Conservation (phyloP, 2,113 vertebrate species). For the Melanostigma gelatinosum region DNA sequence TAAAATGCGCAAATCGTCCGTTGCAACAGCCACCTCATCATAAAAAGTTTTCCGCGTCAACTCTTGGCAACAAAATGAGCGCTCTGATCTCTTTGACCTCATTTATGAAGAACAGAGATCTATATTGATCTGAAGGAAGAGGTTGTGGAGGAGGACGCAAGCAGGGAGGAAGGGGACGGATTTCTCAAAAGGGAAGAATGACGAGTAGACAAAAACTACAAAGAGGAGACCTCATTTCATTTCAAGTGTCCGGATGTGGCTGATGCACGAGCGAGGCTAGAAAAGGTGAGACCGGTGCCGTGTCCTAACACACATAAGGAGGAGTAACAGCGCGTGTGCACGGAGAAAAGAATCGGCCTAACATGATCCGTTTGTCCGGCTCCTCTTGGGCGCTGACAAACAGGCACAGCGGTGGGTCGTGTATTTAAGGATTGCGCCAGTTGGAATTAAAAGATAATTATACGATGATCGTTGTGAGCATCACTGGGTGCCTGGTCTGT, state of each 20-base stretch:
- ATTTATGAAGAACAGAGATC: constrained; percentile 73
- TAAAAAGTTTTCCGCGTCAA: constrained; percentile 57
- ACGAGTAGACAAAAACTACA: constrained; percentile 60
- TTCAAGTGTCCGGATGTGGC: constrained; percentile 41
- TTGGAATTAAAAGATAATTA: constrained; percentile 30
- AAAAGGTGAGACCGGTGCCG: background rate
- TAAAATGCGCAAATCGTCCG: constrained; percentile 31
- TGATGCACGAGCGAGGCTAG: background rate
- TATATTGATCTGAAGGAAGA: constrained; percentile 76
- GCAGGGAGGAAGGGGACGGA: constrained; percentile 51
- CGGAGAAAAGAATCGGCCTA: background rate
- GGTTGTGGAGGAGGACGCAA: constrained; percentile 58
- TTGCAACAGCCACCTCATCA: constrained; percentile 61
- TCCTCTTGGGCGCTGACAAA: background rate
- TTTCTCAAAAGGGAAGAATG: constrained; percentile 74
- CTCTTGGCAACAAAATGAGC: constrained; percentile 67
- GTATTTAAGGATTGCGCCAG: constrained; percentile 25
- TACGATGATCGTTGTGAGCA: constrained; percentile 7
- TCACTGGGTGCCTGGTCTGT: background rate
- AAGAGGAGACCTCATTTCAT: constrained; percentile 67
- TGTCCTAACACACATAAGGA: background rate
- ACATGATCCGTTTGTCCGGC: background rate
- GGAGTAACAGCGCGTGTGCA: background rate
- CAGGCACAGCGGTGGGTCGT: background rate
- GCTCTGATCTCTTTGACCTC: constrained; percentile 73